A percentile compares a stretch with the other conserved stretches of the same genome.
Conservation (phyloP, 2,888 invertebrate genomes). For the Diplolepis rosae region DNA sequence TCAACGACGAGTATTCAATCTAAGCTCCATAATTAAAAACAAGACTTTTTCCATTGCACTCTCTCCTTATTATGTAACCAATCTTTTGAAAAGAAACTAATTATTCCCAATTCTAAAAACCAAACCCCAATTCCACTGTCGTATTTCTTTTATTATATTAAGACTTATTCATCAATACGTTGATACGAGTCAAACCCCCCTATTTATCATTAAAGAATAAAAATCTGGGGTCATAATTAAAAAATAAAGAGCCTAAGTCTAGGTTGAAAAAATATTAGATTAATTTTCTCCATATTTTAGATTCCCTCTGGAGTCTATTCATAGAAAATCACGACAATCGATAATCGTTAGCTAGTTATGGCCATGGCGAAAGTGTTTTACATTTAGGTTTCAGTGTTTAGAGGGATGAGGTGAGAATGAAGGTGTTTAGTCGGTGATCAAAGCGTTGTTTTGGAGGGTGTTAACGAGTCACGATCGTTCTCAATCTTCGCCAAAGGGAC, state of each 20-base stretch:
- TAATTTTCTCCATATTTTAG: slow-evolving; percentile 11
- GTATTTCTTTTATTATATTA: too few relatives aligned
- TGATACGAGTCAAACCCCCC: neutral
- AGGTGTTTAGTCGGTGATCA: slow-evolving; percentile 29
- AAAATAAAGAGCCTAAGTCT: neutral
- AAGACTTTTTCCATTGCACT: too few relatives aligned
- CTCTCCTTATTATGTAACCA: too few relatives aligned
- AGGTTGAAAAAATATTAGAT: neutral
- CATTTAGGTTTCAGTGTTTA: neutral
- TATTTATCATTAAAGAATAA: neutral
- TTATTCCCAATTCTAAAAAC: too few relatives aligned
- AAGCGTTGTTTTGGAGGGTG: slow-evolving; percentile 37
- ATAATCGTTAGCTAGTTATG: slow-evolving; percentile 19
- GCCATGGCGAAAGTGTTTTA: neutral
- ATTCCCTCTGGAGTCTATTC: neutral
- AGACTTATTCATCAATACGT: neutral
- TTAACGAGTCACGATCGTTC: slow-evolving; percentile 55
- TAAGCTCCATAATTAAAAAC: too few relatives aligned
- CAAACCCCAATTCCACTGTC: too few relatives aligned
- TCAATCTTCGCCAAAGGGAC: slow-evolving; percentile 43
- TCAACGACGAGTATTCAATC: too few relatives aligned
- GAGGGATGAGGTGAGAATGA: slow-evolving; percentile 10
- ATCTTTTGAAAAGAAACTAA: too few relatives aligned
- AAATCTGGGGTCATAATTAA: neutral
- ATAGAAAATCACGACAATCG: neutral